Base-by-base conservation (phyloP, 2,797 vertebrate genomes). In the Gorsachius magnificus region DNA sequence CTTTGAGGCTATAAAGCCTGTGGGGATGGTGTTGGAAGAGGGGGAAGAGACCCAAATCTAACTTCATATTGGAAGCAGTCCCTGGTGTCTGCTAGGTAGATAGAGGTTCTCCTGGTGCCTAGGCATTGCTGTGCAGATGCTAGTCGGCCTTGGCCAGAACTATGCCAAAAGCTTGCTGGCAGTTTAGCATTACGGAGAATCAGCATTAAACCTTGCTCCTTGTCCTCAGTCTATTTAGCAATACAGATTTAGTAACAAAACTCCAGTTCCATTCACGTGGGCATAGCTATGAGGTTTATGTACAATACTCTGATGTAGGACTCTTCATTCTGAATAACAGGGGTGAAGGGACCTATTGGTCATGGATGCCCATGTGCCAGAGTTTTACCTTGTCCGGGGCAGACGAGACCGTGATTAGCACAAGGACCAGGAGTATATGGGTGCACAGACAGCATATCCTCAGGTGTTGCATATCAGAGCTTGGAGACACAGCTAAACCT, bases 311-410 rank as follows among this genome's bases (percentile, higher is more conserved):
- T 45, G 35, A 43, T 24, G 14, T 7, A 25, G 21, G 64, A 77
- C 31, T 16, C 21, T 36, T 87, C 28, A 19, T 56, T 64, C 33
- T 77, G 56, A 86, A 22, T 56, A 58, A 46, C 1, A 43, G 4
- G 11, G 20, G 17, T 53, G 45, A 82, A 56, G 29, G 31, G 31
- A 68, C 33, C 10, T n/a, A 13, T 5, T 36, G 25, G 10, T 43
- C 12, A 38, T 5, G 11, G 25, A 28, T 29, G 5, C 11, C 29
- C 54, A 0, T 0, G 5, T 72, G 60, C 19, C 9, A 0, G 28
- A 41, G 13, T 81, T 90, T 91, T 24, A 43, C 61, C 16, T 61
- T 41, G 35, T 38, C 31, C 25, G 10, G 48, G 29, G 16, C 65
- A 78, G 72, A 33, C 1, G 3, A 71, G 61, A 33, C 25, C 1